phyloP scores from a whole-genome alignment of 2,797 vertebrate species.

The Sebastes aleutianus region DNA sequence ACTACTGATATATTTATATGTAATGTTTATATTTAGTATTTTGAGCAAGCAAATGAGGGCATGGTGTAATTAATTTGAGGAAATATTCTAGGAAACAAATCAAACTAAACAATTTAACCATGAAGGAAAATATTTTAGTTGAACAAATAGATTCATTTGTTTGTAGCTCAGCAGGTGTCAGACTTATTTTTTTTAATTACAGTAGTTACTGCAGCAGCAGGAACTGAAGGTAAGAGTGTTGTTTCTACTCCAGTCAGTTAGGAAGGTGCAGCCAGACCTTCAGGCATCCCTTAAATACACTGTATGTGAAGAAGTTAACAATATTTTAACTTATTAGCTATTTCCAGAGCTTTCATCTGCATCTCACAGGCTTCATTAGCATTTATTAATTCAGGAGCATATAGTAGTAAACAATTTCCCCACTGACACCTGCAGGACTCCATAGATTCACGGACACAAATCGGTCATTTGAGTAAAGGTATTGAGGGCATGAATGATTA shows the following conservation, averaged over 20 bases:
- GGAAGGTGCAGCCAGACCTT: too few relatives aligned
- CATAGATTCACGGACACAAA: not conserved
- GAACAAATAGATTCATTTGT: not conserved
- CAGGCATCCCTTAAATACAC: too few relatives aligned
- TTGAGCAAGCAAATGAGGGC: not conserved
- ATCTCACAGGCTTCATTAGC: not conserved
- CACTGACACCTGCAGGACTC: not conserved
- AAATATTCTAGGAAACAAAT: not conserved
- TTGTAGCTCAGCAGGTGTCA: not conserved
- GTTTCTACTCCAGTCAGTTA: too few relatives aligned
- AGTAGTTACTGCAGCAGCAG: accelerated
- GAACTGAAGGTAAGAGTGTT: too few relatives aligned
- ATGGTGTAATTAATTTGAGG: not conserved
- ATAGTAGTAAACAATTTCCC: not conserved
- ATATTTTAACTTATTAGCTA: not conserved
- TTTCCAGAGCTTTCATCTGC: not conserved
- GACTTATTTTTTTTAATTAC: not conserved
- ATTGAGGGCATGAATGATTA: not conserved
- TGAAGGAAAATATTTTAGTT: not conserved
- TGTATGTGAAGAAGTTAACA: not conserved
- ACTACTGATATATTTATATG: too few relatives aligned
- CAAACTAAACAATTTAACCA: not conserved
- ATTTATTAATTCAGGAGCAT: not conserved
- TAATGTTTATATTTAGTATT: too few relatives aligned
- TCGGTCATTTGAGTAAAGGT: not conserved